Evolutionary conservation across 2,797 vertebrate genomes (phyloP), one percentile per base, ranked within the genome.

Genomic region (Takifugu rubripes): DNA sequence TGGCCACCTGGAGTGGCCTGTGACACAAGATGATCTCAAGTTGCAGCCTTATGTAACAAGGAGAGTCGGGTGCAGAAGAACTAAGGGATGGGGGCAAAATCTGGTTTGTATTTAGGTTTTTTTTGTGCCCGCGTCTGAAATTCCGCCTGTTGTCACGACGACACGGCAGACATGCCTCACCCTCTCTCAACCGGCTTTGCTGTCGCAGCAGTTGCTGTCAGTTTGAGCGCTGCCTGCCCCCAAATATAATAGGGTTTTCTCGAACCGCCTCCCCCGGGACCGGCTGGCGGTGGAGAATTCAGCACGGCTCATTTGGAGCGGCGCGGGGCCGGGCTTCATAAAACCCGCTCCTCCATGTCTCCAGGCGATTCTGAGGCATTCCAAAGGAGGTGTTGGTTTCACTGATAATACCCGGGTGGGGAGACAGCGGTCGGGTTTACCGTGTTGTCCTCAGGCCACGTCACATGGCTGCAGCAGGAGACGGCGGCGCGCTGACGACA

Each of bases 171-270:
- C 75, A 70, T 73, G 70, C 78, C 75, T 58, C 66, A 56, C 52
- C 48, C 72, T 62, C 68, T 72, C 70, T 64, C 52, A 47, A 6
- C 29, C 7, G 44, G 81, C 84, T 84, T 79, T 90, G 88, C 88
- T 88, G 88, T 88, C 88, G 88, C 89, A 90, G 88, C 90, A 90
- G 80, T 84, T 82, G 76, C 88, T 91, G 90, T 91, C 90, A 91
- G 81, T 89, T 88, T 89, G 88, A 90, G 83, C 66, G 66, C 74
- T 84, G 84, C 86, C 83, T 85, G 87, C 85, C 86, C 87, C 86
- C 82, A 87, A 87, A 88, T 90, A 89, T 91, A 92, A 91, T 90
- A 84, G 84, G 87, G 85, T 89, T 91, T 88, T 89, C 87, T 87
- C 79, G 75, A 21, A 86, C 77, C 87, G 78, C 74, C 77, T 86